A percentile compares a stretch with the other conserved stretches of the same genome.
These are phyloP conservation scores for Mercenaria mercenaria DNA, from an alignment of 1,140 invertebrate genomes.

Conservation along the genomic window DNA sequence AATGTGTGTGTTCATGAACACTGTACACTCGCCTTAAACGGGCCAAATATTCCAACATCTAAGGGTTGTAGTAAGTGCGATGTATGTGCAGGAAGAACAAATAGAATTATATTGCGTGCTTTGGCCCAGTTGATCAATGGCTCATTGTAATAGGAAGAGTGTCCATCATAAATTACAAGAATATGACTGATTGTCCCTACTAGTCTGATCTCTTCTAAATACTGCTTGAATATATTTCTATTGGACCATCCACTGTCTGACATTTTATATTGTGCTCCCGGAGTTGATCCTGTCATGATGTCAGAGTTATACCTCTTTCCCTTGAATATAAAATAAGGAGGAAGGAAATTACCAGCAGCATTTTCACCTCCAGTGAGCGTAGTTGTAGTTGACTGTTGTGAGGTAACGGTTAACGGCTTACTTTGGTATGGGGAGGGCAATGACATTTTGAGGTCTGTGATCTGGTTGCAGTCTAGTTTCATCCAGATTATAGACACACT, in stretches of 20 bases:
- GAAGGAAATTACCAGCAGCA: background rate
- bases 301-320: conserved; percentile 29
- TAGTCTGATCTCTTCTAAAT: background rate
- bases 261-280: background rate
- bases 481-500: conserved; percentile 18
- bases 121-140: background rate
- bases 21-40: conserved; percentile 25
- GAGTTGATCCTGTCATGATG: background rate
- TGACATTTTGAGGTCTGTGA: background rate
- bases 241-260: conserved; percentile 47
- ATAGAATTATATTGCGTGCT: conserved; percentile 40
- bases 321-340: conserved; percentile 8
- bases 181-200: background rate
- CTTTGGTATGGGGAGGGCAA: background rate
- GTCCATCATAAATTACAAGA: conserved; percentile 46
- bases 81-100: conserved; percentile 49
- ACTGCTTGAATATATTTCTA: background rate
- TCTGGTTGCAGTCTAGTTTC: conserved; percentile 10
- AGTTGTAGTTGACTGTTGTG: conserved; percentile 9
- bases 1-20: background rate
- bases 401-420: conserved; percentile 14
- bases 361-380: conserved; percentile 38
- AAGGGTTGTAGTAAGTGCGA: conserved; percentile 28
- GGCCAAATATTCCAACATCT: conserved; percentile 53
- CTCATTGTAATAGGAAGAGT: background rate